Evolutionary conservation across 1,140 invertebrate genomes (phyloP).

Genomic region (Kradibia gibbosae): DNA sequence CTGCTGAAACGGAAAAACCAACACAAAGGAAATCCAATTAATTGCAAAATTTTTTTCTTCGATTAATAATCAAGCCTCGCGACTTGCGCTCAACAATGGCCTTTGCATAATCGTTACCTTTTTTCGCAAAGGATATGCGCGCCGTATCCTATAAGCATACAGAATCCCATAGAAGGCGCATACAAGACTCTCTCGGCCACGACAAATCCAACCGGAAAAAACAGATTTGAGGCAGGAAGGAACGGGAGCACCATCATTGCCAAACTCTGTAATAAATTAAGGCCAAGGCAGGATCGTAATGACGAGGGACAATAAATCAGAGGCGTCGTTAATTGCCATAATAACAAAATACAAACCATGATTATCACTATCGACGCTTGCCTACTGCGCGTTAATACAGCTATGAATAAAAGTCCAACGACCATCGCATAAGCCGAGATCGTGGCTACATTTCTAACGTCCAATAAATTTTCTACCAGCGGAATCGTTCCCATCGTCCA

Average conservation of each 20-base stretch:
- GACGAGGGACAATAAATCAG: background rate
- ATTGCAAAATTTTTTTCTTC: background rate
- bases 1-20: slow-evolving; percentile 66
- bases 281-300: slow-evolving; percentile 10
- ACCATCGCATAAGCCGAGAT: slow-evolving; percentile 80
- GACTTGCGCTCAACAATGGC: background rate
- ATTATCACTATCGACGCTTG: slow-evolving; percentile 83
- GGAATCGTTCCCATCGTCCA: slow-evolving; percentile 99
- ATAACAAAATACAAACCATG: slow-evolving; percentile 74
- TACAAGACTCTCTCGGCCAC: slow-evolving; percentile 96
- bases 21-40: background rate
- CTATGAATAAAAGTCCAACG: slow-evolving; percentile 77
- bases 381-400: slow-evolving; percentile 78
- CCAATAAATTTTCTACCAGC: slow-evolving; percentile 84
- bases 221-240: slow-evolving; percentile 95
- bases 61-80: background rate
- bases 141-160: slow-evolving; percentile 91
- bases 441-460: slow-evolving; percentile 90
- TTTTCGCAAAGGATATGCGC: slow-evolving; percentile 74
- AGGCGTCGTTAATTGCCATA: background rate
- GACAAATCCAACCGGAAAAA: slow-evolving; percentile 98
- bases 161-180: slow-evolving; percentile 98
- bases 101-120: slow-evolving; percentile 64
- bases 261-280: slow-evolving; percentile 78
- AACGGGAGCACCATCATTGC: slow-evolving; percentile 92